These are phyloP conservation scores for Smutsia temminckii DNA, from an alignment of 2,797 vertebrate species.

Conservation along the genomic window DNA sequence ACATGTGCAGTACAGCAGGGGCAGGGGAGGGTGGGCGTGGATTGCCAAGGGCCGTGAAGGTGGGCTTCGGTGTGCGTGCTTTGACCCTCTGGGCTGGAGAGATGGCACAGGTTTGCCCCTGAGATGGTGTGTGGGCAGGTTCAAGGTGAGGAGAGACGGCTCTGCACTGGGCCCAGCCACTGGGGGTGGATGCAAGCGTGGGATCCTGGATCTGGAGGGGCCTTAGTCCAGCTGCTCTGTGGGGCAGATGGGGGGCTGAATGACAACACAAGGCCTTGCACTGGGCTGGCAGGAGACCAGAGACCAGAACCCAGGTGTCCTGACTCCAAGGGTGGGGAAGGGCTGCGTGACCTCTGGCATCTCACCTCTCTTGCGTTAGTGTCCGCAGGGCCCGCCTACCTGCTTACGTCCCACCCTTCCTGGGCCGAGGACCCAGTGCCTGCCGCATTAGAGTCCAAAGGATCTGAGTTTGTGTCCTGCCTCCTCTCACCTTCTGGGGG, in stretches of 20 bases:
- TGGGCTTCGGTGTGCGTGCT: background rate
- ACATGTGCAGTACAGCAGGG: background rate
- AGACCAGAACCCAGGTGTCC: background rate
- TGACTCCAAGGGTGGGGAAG: background rate
- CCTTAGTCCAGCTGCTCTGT: accelerated
- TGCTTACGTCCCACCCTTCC: no score
- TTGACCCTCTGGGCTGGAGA: background rate
- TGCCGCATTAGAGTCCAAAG: background rate
- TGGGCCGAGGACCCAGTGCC: background rate
- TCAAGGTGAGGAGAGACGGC: background rate
- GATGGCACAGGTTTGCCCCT: background rate
- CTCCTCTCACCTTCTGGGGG: background rate
- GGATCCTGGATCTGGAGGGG: background rate
- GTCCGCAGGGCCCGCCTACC: background rate
- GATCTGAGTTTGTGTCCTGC: background rate
- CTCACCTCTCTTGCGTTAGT: background rate
- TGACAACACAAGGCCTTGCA: background rate
- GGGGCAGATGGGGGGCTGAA: no score
- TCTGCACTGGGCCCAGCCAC: background rate
- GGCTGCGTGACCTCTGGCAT: background rate
- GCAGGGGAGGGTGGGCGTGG: background rate
- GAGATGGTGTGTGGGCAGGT: background rate
- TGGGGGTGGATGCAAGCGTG: accelerated
- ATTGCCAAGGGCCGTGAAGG: background rate
- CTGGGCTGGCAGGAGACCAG: background rate